phyloP scores from a whole-genome alignment of 2,888 invertebrate genomes.

The Aphidoletes aphidimyza region DNA sequence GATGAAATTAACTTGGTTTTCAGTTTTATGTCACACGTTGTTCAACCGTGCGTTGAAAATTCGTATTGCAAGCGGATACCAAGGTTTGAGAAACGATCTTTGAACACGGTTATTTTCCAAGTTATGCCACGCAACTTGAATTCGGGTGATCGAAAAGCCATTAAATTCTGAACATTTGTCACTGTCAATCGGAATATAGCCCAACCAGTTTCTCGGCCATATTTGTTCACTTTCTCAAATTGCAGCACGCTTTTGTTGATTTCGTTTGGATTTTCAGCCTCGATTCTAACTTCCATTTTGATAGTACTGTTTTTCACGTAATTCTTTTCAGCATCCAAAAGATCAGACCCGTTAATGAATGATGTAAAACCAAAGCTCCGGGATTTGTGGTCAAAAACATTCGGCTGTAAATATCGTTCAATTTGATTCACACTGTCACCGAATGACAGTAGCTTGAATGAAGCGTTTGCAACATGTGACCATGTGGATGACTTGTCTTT shows the following conservation, averaged over 20 bases:
- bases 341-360: background rate
- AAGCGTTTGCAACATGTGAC: too few species aligned
- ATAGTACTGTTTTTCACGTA: background rate
- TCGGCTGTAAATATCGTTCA: too few species aligned
- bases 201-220: background rate
- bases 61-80: background rate
- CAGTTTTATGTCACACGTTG: background rate
- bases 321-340: background rate
- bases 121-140: background rate
- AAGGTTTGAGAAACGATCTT: background rate
- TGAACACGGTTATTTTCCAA: background rate
- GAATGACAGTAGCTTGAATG: too few species aligned
- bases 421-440: too few species aligned
- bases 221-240: background rate
- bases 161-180: background rate
- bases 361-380: background rate
- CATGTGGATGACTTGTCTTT: too few species aligned
- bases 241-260: background rate
- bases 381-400: too few species aligned
- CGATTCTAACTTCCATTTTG: background rate
- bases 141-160: slow-evolving; percentile 1
- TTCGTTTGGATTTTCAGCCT: background rate
- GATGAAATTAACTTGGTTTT: background rate
- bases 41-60: background rate
- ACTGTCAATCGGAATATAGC: background rate